These are phyloP conservation scores for Caenorhabditis sp. DNA, from an alignment of 2,888 invertebrate species.

Conservation along the genomic window DNA sequence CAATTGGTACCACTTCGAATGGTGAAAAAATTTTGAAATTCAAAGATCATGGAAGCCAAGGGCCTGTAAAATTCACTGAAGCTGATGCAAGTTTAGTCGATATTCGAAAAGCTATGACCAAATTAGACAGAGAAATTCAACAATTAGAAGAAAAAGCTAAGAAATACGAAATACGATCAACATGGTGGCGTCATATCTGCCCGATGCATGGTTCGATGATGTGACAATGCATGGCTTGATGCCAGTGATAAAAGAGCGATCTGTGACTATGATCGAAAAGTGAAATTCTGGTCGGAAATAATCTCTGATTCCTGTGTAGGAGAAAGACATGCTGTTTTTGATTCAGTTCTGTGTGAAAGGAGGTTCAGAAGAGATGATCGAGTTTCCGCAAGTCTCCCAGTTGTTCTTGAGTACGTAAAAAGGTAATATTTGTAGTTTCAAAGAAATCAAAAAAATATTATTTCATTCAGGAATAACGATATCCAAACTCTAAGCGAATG, in stretches of 20 bases:
- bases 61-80: slow-evolving; percentile 64
- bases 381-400: slow-evolving; percentile 58
- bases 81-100: slow-evolving; percentile 67
- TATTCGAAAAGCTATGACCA: slow-evolving; percentile 57
- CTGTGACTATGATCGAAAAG: slow-evolving; percentile 64
- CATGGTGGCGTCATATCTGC: slow-evolving; percentile 30
- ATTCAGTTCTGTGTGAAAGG: slow-evolving; percentile 50
- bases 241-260: slow-evolving; percentile 57
- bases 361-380: slow-evolving; percentile 60
- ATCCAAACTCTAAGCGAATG: slow-evolving; percentile 45
- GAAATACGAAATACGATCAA: slow-evolving; percentile 54
- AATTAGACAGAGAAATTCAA: slow-evolving; percentile 60
- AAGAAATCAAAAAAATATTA: too few species aligned
- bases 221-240: slow-evolving; percentile 60
- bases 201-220: slow-evolving; percentile 45
- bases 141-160: slow-evolving; percentile 58
- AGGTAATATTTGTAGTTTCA: too few species aligned
- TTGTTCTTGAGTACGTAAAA: slow-evolving; percentile 57
- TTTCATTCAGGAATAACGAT: slow-evolving; percentile 36
- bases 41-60: slow-evolving; percentile 52
- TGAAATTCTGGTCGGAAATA: slow-evolving; percentile 59
- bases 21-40: slow-evolving; percentile 68
- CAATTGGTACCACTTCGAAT: slow-evolving; percentile 51
- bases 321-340: slow-evolving; percentile 54
- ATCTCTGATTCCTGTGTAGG: slow-evolving; percentile 52